phyloP scores from a whole-genome alignment of 2,888 invertebrate species.

The Nemurella pictetii region DNA sequence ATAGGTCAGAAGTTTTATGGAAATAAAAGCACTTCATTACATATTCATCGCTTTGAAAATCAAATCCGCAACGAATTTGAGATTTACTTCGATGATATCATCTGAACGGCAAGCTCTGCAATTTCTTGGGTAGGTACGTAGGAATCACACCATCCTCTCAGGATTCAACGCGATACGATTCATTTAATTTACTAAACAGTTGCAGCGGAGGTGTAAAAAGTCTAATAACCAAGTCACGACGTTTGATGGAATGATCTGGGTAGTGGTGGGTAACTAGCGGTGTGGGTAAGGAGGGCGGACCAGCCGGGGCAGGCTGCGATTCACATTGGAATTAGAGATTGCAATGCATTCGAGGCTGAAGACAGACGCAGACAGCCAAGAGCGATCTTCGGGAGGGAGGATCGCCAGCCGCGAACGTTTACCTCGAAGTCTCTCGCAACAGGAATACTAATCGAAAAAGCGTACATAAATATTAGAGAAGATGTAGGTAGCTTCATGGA shows the following conservation, averaged over 20 bases:
- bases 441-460: not conserved
- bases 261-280: not conserved
- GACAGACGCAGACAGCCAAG: not conserved
- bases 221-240: slow-evolving; percentile 1
- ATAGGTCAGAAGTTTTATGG: not conserved
- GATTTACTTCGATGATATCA: not conserved
- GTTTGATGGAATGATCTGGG: not conserved
- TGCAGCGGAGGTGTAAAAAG: not conserved
- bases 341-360: not conserved
- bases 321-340: slow-evolving; percentile 3
- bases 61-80: not conserved
- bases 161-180: not conserved
- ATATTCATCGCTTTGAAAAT: not conserved
- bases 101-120: not conserved
- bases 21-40: not conserved
- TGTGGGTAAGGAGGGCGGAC: not conserved
- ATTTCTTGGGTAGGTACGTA: not conserved
- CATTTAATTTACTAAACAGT: slow-evolving; percentile 5
- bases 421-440: not conserved
- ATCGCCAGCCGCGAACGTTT: not conserved
- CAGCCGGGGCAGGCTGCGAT: not conserved
- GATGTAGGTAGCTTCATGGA: no score
- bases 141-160: not conserved
- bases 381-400: not conserved
- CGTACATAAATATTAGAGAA: not conserved